Conservation (phyloP, 2,888 invertebrate species). For the Archips xylosteana region DNA sequence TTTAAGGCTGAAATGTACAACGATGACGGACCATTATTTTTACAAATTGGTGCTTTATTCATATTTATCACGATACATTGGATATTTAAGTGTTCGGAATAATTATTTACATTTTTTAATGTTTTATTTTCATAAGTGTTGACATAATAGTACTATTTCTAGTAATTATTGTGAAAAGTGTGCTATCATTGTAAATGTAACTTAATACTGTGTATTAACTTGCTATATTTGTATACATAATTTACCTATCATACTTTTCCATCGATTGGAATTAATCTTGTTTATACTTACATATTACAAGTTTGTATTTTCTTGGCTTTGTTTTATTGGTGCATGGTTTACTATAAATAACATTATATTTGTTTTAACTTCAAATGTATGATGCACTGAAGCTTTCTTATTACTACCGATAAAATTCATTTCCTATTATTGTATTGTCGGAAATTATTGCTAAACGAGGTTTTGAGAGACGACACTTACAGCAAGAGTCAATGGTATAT, state of each 20-base stretch:
- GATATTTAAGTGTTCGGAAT: neutral
- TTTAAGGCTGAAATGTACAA: neutral
- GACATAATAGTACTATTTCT: neutral
- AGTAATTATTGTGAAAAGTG: too few relatives aligned
- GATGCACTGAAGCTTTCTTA: too few relatives aligned
- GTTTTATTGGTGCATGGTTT: neutral
- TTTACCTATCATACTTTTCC: neutral
- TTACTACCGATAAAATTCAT: too few relatives aligned
- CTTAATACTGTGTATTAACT: too few relatives aligned
- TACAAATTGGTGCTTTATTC: neutral
- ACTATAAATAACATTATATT: too few relatives aligned
- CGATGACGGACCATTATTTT: neutral
- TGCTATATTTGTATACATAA: too few relatives aligned
- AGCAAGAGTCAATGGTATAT: too few relatives aligned
- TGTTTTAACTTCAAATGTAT: too few relatives aligned
- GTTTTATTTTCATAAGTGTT: neutral
- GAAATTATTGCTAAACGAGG: too few relatives aligned
- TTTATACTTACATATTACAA: slow-evolving; percentile 2
- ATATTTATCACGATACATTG: neutral
- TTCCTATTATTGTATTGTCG: too few relatives aligned
- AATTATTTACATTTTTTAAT: neutral
- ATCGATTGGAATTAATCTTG: neutral
- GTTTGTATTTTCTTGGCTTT: neutral
- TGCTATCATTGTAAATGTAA: too few relatives aligned
- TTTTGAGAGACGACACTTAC: too few relatives aligned